These are phyloP conservation scores for Acanthosepion pharaonis DNA, from an alignment of 2,888 invertebrate genomes.

Conservation along the genomic window DNA sequence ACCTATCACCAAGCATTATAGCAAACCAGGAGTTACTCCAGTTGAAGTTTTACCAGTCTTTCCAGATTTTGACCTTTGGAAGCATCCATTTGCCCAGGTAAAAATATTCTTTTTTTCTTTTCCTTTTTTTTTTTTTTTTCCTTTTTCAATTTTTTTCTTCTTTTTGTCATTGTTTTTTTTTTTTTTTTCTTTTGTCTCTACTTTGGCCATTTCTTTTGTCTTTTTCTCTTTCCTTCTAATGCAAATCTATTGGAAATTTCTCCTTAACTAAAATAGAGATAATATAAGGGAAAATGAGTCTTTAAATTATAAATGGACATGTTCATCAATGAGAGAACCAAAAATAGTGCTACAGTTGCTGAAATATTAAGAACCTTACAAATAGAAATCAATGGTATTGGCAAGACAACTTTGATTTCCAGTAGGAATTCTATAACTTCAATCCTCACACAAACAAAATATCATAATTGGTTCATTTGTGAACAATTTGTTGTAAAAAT, in stretches of 20 bases:
- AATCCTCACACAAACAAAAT: too few relatives aligned
- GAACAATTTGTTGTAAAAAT: too few relatives aligned
- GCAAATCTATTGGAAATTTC: background rate
- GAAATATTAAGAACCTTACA: too few relatives aligned
- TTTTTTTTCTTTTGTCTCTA: background rate
- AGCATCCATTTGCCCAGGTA: conserved; percentile 91
- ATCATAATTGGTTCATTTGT: too few relatives aligned
- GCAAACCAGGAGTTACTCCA: conserved; percentile 94
- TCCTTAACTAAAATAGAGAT: background rate
- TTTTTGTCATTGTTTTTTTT: too few relatives aligned
- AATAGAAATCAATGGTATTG: too few relatives aligned
- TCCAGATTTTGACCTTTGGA: conserved; percentile 98
- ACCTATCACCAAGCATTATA: conserved; percentile 92
- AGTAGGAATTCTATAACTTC: too few relatives aligned
- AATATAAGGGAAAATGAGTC: background rate
- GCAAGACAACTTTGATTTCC: too few relatives aligned
- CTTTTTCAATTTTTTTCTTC: too few relatives aligned
- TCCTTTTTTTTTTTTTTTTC: background rate
- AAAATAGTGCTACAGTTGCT: too few relatives aligned
- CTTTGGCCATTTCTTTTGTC: background rate
- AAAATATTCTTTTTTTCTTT: background rate
- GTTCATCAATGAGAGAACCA: too few relatives aligned
- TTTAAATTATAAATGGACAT: too few relatives aligned
- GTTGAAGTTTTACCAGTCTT: conserved; percentile 90
- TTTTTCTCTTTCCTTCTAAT: background rate